phyloP scores from a whole-genome alignment of 2,113 vertebrate species.

The Siphamia tubifer region DNA sequence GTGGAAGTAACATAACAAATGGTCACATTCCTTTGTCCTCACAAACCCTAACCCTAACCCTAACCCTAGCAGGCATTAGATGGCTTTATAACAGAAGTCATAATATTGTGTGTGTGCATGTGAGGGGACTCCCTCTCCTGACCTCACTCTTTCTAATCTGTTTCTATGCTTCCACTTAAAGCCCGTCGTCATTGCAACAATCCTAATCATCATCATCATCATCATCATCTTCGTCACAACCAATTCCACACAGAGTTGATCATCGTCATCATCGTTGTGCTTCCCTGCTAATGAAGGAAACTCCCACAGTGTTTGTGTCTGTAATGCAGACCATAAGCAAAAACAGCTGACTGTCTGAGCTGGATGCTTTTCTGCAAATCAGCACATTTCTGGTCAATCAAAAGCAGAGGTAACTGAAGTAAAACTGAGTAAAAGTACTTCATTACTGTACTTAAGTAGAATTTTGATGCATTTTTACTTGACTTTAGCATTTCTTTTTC shows the following conservation, averaged over 20 bases:
- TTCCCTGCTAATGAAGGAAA: conserved; percentile 21
- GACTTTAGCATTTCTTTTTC: too few relatives aligned
- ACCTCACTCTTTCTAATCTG: conserved; percentile 58
- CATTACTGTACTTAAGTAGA: too few relatives aligned
- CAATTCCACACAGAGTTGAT: conserved; percentile 31
- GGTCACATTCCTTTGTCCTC: conserved; percentile 6
- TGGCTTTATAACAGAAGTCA: conserved; percentile 26
- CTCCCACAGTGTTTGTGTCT: conserved; percentile 19
- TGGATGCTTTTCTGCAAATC: neutral
- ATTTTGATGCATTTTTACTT: too few relatives aligned
- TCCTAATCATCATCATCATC: conserved; percentile 58
- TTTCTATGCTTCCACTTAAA: conserved; percentile 39
- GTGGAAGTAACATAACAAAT: neutral
- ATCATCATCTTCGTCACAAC: conserved; percentile 36
- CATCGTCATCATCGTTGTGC: conserved; percentile 9
- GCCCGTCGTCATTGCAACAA: conserved; percentile 55
- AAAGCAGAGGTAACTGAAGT: too few relatives aligned
- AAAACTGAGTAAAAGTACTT: too few relatives aligned
- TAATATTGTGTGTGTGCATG: conserved; percentile 25
- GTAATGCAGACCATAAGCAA: neutral
- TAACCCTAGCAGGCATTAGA: conserved; percentile 9
- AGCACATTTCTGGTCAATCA: neutral
- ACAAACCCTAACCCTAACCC: too few relatives aligned
- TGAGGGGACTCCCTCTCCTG: conserved; percentile 55
- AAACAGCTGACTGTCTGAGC: conserved; percentile 15